phyloP scores from a whole-genome alignment of 2,888 invertebrate genomes.

The Myathropa florea region DNA sequence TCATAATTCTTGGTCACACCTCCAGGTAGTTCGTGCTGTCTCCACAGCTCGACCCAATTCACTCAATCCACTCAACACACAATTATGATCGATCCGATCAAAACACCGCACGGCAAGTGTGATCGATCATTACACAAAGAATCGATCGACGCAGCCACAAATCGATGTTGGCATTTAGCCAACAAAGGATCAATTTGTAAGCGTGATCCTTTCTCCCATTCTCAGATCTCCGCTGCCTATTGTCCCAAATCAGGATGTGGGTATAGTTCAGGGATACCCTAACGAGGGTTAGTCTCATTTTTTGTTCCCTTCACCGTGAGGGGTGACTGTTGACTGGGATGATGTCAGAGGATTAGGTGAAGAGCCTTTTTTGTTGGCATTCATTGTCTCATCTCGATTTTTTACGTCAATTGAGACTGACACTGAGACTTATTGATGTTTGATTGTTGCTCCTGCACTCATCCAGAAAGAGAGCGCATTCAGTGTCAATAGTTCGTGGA shows the following conservation, averaged over 20 bases:
- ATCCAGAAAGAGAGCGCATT: slow-evolving; percentile 60
- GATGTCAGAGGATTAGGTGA: slow-evolving; percentile 62
- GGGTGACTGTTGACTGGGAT: slow-evolving; percentile 50
- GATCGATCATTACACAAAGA: slow-evolving; percentile 53
- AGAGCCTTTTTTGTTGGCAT: slow-evolving; percentile 54
- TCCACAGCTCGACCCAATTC: background rate
- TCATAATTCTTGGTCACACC: too few species aligned
- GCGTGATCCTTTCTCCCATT: slow-evolving; percentile 33
- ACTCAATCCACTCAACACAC: background rate
- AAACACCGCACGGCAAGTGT: slow-evolving; percentile 42
- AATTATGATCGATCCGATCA: slow-evolving; percentile 38
- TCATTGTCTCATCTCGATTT: slow-evolving; percentile 26
- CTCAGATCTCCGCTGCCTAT: background rate
- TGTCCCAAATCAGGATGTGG: slow-evolving; percentile 13
- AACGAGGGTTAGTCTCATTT: slow-evolving; percentile 51
- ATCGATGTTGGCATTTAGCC: slow-evolving; percentile 28
- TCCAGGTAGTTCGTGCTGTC: too few species aligned
- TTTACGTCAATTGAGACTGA: slow-evolving; percentile 33
- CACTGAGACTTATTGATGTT: slow-evolving; percentile 68
- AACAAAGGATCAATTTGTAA: slow-evolving; percentile 39
- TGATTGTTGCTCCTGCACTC: slow-evolving; percentile 64
- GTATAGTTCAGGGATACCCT: slow-evolving; percentile 40
- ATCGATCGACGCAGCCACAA: slow-evolving; percentile 30
- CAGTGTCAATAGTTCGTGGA: slow-evolving; percentile 60
- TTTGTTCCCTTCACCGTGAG: slow-evolving; percentile 17